phyloP scores from a whole-genome alignment of 2,888 invertebrate genomes.

The Tholera decimalis region DNA sequence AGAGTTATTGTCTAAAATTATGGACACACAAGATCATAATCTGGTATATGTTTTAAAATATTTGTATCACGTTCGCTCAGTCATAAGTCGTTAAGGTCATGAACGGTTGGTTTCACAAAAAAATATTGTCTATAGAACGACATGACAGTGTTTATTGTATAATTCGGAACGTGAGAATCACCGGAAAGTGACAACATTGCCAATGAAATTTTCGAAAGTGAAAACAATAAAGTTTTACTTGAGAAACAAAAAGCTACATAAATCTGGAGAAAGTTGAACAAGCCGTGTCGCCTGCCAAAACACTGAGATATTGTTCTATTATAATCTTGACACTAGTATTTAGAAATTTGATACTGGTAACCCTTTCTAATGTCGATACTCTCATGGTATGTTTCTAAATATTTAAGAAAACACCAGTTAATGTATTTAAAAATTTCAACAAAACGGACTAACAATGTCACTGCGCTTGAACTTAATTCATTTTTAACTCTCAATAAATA shows the following conservation, averaged over 20 bases:
- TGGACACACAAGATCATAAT: conserved; percentile 85
- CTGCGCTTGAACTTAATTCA: conserved; percentile 67
- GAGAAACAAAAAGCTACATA: conserved; percentile 34
- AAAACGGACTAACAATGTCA: conserved; percentile 39
- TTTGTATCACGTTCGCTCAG: conserved; percentile 87
- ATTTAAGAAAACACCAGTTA: conserved; percentile 1
- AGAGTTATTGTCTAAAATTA: conserved; percentile 87
- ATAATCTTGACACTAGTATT: conserved; percentile 16
- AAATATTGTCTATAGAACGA: conserved; percentile 79
- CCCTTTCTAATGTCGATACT: conserved; percentile 15
- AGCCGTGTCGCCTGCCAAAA: conserved; percentile 32
- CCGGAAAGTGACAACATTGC: conserved; percentile 67
- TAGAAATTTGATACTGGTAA: conserved; percentile 25
- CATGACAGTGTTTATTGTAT: conserved; percentile 74
- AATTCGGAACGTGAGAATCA: conserved; percentile 83
- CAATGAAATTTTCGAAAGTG: conserved; percentile 63
- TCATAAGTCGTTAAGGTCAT: conserved; percentile 84
- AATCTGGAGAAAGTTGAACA: conserved; percentile 56
- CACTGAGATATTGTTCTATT: conserved; percentile 41
- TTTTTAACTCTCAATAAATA: conserved; percentile 84
- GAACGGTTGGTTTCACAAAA: conserved; percentile 80
- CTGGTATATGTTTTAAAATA: conserved; percentile 80
- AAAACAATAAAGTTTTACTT: conserved; percentile 50
- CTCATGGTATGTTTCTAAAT: conserved; percentile 41
- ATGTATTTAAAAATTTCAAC: conserved; percentile 9